Conservation (phyloP, 2,113 vertebrate species). For the Pachyramphus minor region DNA sequence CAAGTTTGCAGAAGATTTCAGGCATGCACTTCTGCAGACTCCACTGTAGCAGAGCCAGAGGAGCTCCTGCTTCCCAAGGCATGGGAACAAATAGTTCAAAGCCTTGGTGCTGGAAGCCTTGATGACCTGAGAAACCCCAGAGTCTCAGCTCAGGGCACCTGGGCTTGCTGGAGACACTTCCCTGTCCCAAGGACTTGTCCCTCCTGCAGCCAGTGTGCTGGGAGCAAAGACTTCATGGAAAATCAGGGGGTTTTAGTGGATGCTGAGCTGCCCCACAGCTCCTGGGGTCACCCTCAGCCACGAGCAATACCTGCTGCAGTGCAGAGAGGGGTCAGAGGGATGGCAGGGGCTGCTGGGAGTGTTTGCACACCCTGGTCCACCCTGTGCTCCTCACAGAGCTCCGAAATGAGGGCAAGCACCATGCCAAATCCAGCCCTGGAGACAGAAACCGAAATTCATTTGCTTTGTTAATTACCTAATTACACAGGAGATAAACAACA, state of each 20-base stretch:
- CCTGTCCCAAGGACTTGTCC: not conserved
- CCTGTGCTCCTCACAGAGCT: not conserved
- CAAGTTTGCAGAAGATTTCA: not conserved
- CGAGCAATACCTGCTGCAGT: accelerated
- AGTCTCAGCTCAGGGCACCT: not conserved
- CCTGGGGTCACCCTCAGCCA: not conserved
- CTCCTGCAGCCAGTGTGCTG: not conserved
- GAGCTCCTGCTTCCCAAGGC: not conserved
- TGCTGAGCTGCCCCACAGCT: not conserved
- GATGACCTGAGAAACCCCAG: not conserved
- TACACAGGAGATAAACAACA: slow-evolving; percentile 38
- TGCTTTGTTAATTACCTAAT: slow-evolving; percentile 59
- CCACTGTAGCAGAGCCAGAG: not conserved
- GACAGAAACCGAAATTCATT: slow-evolving; percentile 54
- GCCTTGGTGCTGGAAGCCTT: not conserved
- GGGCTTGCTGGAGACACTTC: not conserved
- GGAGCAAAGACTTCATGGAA: not conserved
- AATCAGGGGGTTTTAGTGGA: not conserved
- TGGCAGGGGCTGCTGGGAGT: not conserved
- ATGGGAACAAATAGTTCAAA: not conserved
- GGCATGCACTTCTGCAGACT: not conserved
- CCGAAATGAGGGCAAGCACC: not conserved
- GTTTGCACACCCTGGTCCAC: not conserved
- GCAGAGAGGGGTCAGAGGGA: not conserved
- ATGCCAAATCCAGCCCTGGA: slow-evolving; percentile 17